phyloP scores from a whole-genome alignment of 1,140 invertebrate genomes.

The Diabrotica undecimpunctata region DNA sequence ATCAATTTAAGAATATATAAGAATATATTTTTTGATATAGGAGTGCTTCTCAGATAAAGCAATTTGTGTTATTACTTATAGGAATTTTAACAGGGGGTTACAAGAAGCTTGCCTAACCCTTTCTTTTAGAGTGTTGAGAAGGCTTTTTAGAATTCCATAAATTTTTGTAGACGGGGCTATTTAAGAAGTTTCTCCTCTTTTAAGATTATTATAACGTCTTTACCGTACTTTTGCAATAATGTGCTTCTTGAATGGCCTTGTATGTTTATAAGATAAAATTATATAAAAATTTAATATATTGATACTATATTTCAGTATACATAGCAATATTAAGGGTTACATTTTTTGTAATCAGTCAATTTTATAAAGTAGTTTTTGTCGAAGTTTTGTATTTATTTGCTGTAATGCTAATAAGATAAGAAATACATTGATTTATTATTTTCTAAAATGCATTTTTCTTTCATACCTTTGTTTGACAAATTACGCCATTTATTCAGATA shows the following conservation, averaged over 20 bases:
- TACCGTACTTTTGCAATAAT: conserved; percentile 12
- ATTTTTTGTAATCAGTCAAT: conserved; percentile 44
- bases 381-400: conserved; percentile 46
- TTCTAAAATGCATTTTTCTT: conserved; percentile 1
- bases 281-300: conserved; percentile 37
- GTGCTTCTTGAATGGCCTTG: conserved; percentile 7
- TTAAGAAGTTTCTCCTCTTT: background rate
- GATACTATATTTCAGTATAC: conserved; percentile 30
- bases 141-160: background rate
- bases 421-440: conserved; percentile 22
- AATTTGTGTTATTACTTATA: conserved; percentile 46
- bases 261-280: conserved; percentile 13
- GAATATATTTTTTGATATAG: conserved; percentile 39
- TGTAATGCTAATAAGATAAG: conserved; percentile 40
- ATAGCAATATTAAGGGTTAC: conserved; percentile 39
- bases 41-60: conserved; percentile 35
- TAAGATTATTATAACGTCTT: conserved; percentile 5
- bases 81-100: conserved; percentile 23
- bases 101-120: conserved; percentile 5
- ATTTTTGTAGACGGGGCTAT: background rate
- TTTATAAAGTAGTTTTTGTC: conserved; percentile 42
- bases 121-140: background rate
- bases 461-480: no score
- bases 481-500: no score
- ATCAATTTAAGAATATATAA: conserved; percentile 32